Evolutionary conservation across 2,113 vertebrate genomes (phyloP).

Genomic region (Silurus asotus): DNA sequence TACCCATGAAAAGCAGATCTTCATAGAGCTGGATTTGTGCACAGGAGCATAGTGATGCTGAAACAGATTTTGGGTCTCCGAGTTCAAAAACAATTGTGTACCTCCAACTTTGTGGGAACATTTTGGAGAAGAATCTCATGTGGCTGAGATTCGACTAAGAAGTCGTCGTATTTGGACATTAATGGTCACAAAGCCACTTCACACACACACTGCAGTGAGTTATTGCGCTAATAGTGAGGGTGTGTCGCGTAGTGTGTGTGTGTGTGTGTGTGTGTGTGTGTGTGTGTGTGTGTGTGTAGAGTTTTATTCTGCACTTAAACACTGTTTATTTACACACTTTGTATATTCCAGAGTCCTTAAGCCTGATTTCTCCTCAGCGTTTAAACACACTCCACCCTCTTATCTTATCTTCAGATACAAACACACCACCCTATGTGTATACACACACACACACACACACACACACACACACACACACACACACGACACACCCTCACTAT

Average conservation of each 20-base stretch:
- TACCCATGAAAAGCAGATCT: too few species aligned
- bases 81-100: too few species aligned
- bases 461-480: not conserved
- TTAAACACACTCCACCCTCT: not conserved
- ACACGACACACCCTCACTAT: not conserved
- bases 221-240: not conserved
- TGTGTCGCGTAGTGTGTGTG: too few species aligned
- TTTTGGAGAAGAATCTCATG: too few species aligned
- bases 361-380: not conserved
- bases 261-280: too few species aligned
- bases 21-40: too few species aligned
- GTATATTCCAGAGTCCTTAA: too few species aligned
- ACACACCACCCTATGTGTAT: not conserved
- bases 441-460: not conserved
- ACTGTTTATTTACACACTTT: too few species aligned
- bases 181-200: not conserved
- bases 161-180: conserved; percentile 1
- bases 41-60: too few species aligned
- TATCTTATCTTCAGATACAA: conserved; percentile 11
- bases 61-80: too few species aligned
- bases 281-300: not conserved
- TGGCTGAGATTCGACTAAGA: not conserved
- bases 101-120: too few species aligned
- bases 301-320: too few species aligned
- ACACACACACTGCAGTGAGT: not conserved